A percentile compares a stretch with the other conserved stretches of the same genome.
phyloP scores from a whole-genome alignment of 2,888 invertebrate species.

The Altica lythri region DNA sequence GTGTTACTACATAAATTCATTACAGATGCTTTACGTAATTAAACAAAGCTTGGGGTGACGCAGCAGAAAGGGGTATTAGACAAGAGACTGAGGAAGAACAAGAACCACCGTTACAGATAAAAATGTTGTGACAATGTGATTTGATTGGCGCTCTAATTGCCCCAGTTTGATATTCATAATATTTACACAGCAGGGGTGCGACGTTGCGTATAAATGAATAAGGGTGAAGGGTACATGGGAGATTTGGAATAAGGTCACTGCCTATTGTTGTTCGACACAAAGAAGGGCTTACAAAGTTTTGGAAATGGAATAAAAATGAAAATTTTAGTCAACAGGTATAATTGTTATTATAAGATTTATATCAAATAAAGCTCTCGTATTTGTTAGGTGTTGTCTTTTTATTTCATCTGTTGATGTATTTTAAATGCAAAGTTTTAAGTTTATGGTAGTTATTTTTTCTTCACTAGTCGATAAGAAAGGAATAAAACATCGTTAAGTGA shows the following conservation, averaged over 20 bases:
- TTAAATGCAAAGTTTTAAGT: too few relatives aligned
- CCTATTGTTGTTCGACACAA: constrained; percentile 1
- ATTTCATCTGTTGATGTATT: too few relatives aligned
- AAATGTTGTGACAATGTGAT: constrained; percentile 28
- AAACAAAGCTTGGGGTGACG: constrained; percentile 13
- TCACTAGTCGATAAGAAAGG: too few relatives aligned
- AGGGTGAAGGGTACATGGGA: not conserved
- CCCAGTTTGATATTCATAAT: constrained; percentile 21
- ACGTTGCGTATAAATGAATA: not conserved
- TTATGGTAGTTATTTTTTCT: too few relatives aligned
- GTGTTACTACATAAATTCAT: not conserved
- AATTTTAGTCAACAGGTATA: too few relatives aligned
- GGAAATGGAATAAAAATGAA: too few relatives aligned
- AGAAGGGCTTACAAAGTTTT: not conserved
- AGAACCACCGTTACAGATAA: too few relatives aligned
- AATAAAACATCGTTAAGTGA: too few relatives aligned
- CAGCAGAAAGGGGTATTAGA: constrained; percentile 9
- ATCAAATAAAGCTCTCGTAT: too few relatives aligned
- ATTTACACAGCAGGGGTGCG: constrained; percentile 11
- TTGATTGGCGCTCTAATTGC: constrained; percentile 25
- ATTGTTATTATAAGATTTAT: too few relatives aligned
- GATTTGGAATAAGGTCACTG: not conserved
- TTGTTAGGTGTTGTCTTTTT: too few relatives aligned
- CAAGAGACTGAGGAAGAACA: constrained; percentile 10
- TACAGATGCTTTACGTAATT: constrained; percentile 1